phyloP scores from a whole-genome alignment of 2,888 invertebrate genomes.

The Cephus rjabovi region DNA sequence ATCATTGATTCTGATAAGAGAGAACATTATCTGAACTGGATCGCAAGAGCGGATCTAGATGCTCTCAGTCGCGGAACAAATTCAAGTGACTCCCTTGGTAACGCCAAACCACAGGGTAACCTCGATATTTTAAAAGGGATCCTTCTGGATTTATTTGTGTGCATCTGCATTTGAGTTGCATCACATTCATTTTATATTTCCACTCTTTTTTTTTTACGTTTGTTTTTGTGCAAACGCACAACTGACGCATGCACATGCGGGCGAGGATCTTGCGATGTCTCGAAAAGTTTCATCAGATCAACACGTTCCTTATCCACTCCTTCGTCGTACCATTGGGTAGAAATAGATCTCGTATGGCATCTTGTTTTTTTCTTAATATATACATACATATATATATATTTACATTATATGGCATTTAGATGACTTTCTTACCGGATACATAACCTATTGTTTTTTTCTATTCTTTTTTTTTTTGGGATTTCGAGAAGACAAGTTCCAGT shows the following conservation, averaged over 20 bases:
- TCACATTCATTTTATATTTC: not conserved
- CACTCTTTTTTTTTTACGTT: not conserved
- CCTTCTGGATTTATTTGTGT: slow-evolving; percentile 56
- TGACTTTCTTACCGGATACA: not conserved
- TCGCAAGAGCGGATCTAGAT: slow-evolving; percentile 45
- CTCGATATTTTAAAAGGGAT: slow-evolving; percentile 57
- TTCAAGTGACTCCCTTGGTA: slow-evolving; percentile 47
- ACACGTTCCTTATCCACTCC: not conserved
- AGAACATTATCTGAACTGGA: slow-evolving; percentile 47
- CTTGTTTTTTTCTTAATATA: not conserved
- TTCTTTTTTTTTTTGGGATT: not conserved
- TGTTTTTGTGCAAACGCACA: not conserved
- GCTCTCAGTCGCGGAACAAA: slow-evolving; percentile 48
- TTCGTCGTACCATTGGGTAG: not conserved
- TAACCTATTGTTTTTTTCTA: not conserved
- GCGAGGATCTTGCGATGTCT: not conserved
- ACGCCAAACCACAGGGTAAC: slow-evolving; percentile 54
- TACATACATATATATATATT: not conserved
- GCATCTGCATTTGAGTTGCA: slow-evolving; percentile 51
- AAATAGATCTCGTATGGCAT: not conserved
- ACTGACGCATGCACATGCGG: not conserved
- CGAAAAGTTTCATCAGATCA: not conserved
- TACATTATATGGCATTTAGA: not conserved
- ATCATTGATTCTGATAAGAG: slow-evolving; percentile 36
- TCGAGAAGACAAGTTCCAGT: not conserved